These are phyloP conservation scores for Amniataba percoides DNA, from an alignment of 2,797 vertebrate species.

Conservation along the genomic window DNA sequence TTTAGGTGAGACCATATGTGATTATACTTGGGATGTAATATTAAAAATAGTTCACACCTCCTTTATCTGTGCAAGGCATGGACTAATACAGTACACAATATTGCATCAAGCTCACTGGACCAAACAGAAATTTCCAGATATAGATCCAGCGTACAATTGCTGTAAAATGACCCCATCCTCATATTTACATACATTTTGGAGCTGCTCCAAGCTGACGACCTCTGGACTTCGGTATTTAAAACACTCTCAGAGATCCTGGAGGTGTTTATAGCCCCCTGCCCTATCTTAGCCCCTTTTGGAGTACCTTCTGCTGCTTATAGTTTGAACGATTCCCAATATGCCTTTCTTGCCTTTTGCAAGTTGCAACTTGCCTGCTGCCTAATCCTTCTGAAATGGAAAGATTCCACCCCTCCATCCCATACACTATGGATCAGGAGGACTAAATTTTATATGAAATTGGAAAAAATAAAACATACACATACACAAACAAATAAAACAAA, in stretches of 20 bases:
- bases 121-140: not conserved
- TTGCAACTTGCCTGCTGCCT: not conserved
- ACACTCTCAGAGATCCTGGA: not conserved
- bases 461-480: not conserved
- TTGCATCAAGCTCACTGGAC: not conserved
- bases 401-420: not conserved
- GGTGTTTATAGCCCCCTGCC: not conserved
- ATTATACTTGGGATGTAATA: not conserved
- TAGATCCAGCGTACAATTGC: not conserved
- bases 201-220: not conserved
- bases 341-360: not conserved
- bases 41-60: not conserved
- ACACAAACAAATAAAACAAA: too few species aligned
- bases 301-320: not conserved
- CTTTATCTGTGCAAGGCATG: not conserved
- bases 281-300: not conserved
- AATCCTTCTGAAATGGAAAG: not conserved
- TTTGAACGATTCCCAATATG: not conserved
- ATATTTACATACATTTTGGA: constrained; percentile 1
- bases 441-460: not conserved
- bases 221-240: not conserved
- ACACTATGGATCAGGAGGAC: not conserved
- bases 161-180: not conserved
- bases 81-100: not conserved
- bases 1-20: not conserved